Base-by-base conservation (phyloP, 2,797 vertebrate genomes). In the Denticeps clupeoides region DNA sequence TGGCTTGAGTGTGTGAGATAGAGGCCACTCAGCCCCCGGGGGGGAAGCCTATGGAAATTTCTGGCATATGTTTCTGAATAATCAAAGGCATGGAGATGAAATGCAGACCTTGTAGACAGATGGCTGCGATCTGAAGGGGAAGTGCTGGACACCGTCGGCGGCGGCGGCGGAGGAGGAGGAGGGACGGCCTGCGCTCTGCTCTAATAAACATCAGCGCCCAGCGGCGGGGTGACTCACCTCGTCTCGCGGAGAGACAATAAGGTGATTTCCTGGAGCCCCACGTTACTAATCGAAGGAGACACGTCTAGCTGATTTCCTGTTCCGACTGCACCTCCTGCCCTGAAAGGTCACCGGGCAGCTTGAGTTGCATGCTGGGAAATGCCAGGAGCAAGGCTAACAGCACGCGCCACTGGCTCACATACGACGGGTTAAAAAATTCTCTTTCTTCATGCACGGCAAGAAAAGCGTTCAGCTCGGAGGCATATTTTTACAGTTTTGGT, bases 1-100 rank as follows among this genome's bases (percentile, higher is more conserved):
- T n/a, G n/a, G n/a, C n/a, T n/a, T n/a, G n/a, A n/a, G n/a, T n/a
- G n/a, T 19, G 32, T 35, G 35, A 21, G 35, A 27, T 10, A 18
- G 28, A 35, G 35, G 35, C 35, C 16, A 10, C 16, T 38, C 16
- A 4, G 38, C 18, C 35, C 35, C 35, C 3, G 35, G 35, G 35
- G n/a, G n/a, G n/a, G n/a, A n/a, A n/a, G 35, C 35, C 35, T 38
- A 38, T 38, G 35, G 35, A 38, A 38, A 38, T 38, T 38, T 38
- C 18, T 16, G 35, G 35, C 35, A 38, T 38, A 38, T 38, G 35
- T 38, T 35, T 19, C 9, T 38, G 35, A 35, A 38, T 38, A 38
- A 38, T 38, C 35, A 38, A 19, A 38, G 35, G 16, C 19, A n/a
- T n/a, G 10, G 35, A 35, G 35, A 38, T 38, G 35, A 38, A 21